Base-by-base conservation (phyloP, 2,113 vertebrate genomes). In the Calyptommatus sinebrachiatus region DNA sequence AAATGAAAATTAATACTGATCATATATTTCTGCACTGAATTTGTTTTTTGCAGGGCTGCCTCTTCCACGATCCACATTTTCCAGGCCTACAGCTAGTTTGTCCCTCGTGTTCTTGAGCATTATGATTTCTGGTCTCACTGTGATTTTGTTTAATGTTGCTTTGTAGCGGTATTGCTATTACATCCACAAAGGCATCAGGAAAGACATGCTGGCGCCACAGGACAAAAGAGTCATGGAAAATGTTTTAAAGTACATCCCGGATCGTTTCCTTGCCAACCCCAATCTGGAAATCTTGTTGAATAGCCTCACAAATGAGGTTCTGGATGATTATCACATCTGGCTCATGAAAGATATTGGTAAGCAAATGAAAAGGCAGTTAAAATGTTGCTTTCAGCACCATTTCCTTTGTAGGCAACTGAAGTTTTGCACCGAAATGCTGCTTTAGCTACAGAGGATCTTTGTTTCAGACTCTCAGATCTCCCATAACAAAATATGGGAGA, bases 271-370 rank as follows among this genome's bases (percentile, higher is more conserved):
- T 35, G 77, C 65, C 16, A 92, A 80, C 20, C 85, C 84, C 71
- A 16, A 85, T 18, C 83, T 95, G 78, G 84, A 93, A 75, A 83
- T 73, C 21, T 66, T 96, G 46, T 83, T 88, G 74, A 57, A 26
- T 1, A 20, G 67, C 62, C 89, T 98, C 31, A 69, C 89, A 85
- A 88, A 95, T 72, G 97, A 98, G 86, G 89, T 96, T 87, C 86
- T 93, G 77, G 70, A 53, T 12, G 92, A 95, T 89, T 98, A 97
- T 87, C 28, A 41, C 79, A 86, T 77, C 2, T 92, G 92, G 85
- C 91, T 98, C 81, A 95, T 91, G 94, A 96, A 96, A 93, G 93
- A 92, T 85, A 96, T 96, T 68, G 97, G 97, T 97, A 94, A 94
- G 91, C 53, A 16, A 4, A 18, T 4, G 18, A 18, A 57, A 57